These are phyloP conservation scores for Helicoverpa armigera DNA, from an alignment of 1,140 invertebrate species.

Conservation along the genomic window DNA sequence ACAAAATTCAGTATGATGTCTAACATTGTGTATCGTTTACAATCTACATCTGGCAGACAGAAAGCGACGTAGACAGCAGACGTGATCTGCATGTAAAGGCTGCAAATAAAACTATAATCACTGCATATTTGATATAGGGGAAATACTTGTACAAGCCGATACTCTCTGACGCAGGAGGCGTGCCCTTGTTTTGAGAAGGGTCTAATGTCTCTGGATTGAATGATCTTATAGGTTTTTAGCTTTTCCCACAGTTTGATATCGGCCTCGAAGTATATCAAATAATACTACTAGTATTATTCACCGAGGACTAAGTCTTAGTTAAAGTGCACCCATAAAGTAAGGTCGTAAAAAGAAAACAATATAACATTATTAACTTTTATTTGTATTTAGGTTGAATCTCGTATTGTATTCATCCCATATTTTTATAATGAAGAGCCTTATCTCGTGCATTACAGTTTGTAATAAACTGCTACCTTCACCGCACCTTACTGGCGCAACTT, in stretches of 20 bases:
- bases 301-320: not conserved
- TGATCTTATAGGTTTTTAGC: not conserved
- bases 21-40: too few species aligned
- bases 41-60: too few species aligned
- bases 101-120: not conserved
- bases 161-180: not conserved
- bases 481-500: slow-evolving; percentile 7
- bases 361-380: slow-evolving; percentile 13
- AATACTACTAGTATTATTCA: not conserved
- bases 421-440: slow-evolving; percentile 16
- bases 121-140: not conserved
- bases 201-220: not conserved
- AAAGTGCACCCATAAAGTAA: slow-evolving; percentile 2
- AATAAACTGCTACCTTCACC: not conserved
- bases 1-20: too few species aligned
- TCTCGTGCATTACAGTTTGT: not conserved
- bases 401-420: not conserved
- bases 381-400: not conserved
- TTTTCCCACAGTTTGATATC: too few species aligned
- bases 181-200: not conserved
- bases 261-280: too few species aligned
- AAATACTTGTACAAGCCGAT: not conserved
- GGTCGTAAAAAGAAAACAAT: slow-evolving; percentile 19
- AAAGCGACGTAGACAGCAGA: not conserved
- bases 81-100: too few species aligned